Base-by-base conservation (phyloP, 2,888 invertebrate genomes). In the Pogonocherus hispidulus region DNA sequence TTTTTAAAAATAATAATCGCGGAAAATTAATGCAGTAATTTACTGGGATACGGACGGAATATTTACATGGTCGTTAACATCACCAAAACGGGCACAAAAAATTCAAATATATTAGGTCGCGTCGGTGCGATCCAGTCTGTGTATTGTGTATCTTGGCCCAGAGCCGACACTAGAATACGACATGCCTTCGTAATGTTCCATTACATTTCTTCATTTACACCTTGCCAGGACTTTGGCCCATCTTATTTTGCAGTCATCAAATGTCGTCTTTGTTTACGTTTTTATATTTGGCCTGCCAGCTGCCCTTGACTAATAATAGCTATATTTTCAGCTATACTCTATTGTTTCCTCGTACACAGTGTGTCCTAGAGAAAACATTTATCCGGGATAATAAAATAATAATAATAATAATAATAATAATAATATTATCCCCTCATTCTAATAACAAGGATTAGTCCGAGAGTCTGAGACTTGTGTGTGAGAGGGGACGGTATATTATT, bases 121-220 rank as follows among this genome's bases (percentile, higher is more conserved):
- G 52, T 14, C 44, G 57, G 27, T 14, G 57, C 57, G 46, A 57
- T 23, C 35, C 44, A 44, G 57, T 57, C 57, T 57, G 27, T n/a
- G 57, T n/a, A 57, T 57, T 57, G 57, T 57, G 44, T 57, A 44
- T 44, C 44, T 57, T 57, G 57, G 57, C 22, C 44, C 9, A 20
- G 23, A 41, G 57, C 57, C 57, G 44, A 57, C 23, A 44, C 46
- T 46, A 46, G 57, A 57, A 57, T 55, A 37, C 37, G 55, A 20
- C 55, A 55, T 55, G 20, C 44, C 23, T 57, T 57, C 22, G 35
- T 37, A 57, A 57, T 9, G 37, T 35, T 37, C 35, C 37, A 57
- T 41, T 44, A 14, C 52, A 52, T 23, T 32, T 46, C 56, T 27
- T 57, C 57, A 57, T 57, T 57, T 44, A 57, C 57, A 57, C 57